Evolutionary conservation across 1,140 invertebrate genomes (phyloP), one percentile per base, ranked within the genome.

Genomic region (Pseudomyrmex gracilis): DNA sequence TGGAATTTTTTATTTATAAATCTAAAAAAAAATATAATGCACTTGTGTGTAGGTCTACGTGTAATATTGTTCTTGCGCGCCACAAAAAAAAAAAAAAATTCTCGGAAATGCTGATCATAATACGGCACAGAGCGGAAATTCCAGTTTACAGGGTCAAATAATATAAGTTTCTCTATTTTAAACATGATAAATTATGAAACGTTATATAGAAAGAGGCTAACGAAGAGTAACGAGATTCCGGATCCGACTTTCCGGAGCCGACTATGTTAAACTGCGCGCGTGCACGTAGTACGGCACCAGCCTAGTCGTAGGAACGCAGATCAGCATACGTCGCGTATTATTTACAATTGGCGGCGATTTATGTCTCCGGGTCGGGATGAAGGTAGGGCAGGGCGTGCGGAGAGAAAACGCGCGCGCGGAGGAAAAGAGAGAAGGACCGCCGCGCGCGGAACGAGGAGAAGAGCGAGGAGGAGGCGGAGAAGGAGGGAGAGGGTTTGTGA

Each of bases 331-430:
- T 91, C 91, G 89, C 87, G 89, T 89, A 91, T 92, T 93, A 93
- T 93, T 93, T 93, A 93, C 92, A 93, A 93, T 92, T 92, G 92
- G 87, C 77, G 89, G 85, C 88, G 91, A 93, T 93, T 93, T 93
- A 93, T 93, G 91, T 90, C 87, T 90, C 73, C 83, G 83, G 87
- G 76, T 85, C 87, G 89, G 34, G 89, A 91, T 90, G 90, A 90
- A 89, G 85, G 89, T 86, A 92, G 87, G 53, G 61, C 60, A 49
- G 57, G 13, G 13, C 49, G 49, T 51, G 13, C 10, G 49, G 49
- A 51, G 49, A 51, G 49, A 51, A 9, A n/a, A 73, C 45, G 57
- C 43, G 45, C 20, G 10, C 17, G 57, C 12, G 22, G 67, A 71
- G 77, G 51, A 53, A 43, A n/a, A 15, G 57, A 82, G 60, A 74